A percentile compares a stretch with the other conserved stretches of the same genome.
phyloP scores from a whole-genome alignment of 1,140 invertebrate genomes.

The Heliconius melpomene region DNA sequence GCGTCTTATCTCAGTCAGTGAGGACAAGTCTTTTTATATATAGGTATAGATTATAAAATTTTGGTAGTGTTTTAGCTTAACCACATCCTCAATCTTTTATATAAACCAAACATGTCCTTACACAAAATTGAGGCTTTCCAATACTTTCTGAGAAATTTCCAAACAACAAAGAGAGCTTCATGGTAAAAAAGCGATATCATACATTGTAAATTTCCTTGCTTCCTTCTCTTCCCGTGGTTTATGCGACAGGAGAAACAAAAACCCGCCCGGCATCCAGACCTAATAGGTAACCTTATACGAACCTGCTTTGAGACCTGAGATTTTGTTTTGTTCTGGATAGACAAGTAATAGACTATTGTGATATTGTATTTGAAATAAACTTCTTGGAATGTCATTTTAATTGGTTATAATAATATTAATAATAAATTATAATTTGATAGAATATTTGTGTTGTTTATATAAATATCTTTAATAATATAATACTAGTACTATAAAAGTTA shows the following conservation, averaged over 20 bases:
- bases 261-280: conserved; percentile 51
- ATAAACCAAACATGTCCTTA: too few species aligned
- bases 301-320: conserved; percentile 47
- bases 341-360: conserved; percentile 32
- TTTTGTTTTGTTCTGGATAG: conserved; percentile 29
- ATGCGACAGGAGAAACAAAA: conserved; percentile 51
- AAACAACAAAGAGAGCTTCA: not conserved
- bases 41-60: too few species aligned
- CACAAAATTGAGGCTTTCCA: not conserved
- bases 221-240: conserved; percentile 40
- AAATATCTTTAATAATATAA: too few species aligned
- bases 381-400: not conserved
- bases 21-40: too few species aligned
- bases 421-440: too few species aligned
- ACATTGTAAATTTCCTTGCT: conserved; percentile 24
- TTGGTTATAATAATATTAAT: too few species aligned
- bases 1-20: too few species aligned
- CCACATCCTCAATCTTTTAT: too few species aligned
- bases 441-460: too few species aligned
- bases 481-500: too few species aligned
- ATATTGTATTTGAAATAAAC: not conserved
- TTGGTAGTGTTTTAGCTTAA: too few species aligned
- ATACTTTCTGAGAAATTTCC: not conserved
- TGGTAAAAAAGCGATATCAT: conserved; percentile 16
- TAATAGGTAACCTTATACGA: conserved; percentile 64